phyloP scores from a whole-genome alignment of 2,797 vertebrate genomes.

The Ibycter americanus region DNA sequence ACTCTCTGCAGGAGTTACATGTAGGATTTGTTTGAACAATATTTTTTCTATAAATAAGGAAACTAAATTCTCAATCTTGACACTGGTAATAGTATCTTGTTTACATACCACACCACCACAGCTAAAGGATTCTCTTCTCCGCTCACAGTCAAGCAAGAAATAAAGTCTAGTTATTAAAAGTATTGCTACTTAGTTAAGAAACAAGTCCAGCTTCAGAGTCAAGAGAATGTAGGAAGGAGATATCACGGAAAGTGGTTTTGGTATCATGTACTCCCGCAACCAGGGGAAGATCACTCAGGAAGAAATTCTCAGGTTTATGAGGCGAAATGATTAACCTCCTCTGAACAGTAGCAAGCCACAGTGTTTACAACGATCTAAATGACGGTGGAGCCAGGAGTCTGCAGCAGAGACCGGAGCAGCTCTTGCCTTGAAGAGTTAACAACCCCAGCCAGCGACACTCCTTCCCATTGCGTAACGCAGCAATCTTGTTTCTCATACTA shows the following conservation, averaged over 20 bases:
- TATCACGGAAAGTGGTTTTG: background rate
- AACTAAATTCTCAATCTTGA: background rate
- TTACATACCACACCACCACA: background rate
- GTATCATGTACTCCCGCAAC: accelerated
- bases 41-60: background rate
- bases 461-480: background rate
- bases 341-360: background rate
- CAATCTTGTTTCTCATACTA: background rate
- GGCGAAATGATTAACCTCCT: background rate
- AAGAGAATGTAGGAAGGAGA: background rate
- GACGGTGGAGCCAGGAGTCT: background rate
- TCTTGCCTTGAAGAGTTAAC: background rate
- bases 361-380: background rate
- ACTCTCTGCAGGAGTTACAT: background rate
- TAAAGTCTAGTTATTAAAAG: background rate
- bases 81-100: background rate
- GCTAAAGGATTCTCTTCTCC: background rate
- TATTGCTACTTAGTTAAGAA: background rate
- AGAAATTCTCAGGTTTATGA: background rate
- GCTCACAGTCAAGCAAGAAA: background rate
- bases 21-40: background rate
- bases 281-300: background rate
- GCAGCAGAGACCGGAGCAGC: background rate
- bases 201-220: background rate
- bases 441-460: background rate